These are phyloP conservation scores for Phyllostomus hastatus DNA, from an alignment of 2,113 vertebrate genomes.

Conservation along the genomic window DNA sequence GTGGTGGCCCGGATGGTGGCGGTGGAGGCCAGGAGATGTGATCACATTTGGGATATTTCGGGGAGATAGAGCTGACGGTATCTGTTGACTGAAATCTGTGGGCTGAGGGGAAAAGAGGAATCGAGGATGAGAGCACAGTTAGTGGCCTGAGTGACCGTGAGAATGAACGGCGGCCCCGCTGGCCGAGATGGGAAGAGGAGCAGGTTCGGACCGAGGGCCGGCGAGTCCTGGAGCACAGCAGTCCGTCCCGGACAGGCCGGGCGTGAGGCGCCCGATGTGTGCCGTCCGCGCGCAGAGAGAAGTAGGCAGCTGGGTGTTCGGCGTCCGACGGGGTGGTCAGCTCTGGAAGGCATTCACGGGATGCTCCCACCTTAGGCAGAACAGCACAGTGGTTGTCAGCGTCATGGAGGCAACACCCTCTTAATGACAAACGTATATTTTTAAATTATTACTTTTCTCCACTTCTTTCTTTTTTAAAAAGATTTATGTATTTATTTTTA, in stretches of 20 bases:
- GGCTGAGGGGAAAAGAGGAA: neutral
- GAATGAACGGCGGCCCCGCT: neutral
- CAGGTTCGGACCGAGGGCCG: neutral
- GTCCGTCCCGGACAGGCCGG: neutral
- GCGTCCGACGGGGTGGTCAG: neutral
- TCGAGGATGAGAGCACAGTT: neutral
- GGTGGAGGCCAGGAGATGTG: neutral
- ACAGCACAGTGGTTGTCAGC: neutral
- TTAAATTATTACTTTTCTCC: no score
- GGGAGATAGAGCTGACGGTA: neutral
- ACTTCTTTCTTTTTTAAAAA: no score
- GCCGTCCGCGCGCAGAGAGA: neutral
- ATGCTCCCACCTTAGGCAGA: neutral
- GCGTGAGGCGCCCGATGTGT: neutral
- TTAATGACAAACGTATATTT: neutral
- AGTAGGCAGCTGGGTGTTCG: neutral
- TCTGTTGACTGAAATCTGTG: neutral
- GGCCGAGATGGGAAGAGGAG: neutral
- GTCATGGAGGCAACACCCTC: neutral
- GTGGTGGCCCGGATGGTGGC: fast-evolving
- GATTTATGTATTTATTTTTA: no score
- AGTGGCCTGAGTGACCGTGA: neutral
- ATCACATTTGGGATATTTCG: neutral
- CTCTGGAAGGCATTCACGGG: neutral
- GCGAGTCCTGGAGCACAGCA: neutral